phyloP scores from a whole-genome alignment of 2,113 vertebrate genomes.

The Butastur rufipennis region DNA sequence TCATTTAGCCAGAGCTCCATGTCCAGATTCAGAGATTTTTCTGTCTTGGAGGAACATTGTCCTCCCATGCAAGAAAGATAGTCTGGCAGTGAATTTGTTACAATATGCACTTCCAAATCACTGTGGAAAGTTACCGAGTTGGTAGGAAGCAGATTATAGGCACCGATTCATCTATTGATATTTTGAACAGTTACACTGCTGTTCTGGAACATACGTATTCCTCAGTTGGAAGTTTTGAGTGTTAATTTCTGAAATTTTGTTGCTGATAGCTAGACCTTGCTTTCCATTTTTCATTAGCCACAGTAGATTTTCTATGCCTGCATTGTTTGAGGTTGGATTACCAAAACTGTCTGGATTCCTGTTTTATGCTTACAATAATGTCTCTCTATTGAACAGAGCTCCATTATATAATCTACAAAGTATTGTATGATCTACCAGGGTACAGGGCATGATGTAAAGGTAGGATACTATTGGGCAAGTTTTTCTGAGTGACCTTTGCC shows the following conservation, averaged over 20 bases:
- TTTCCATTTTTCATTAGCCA: neutral
- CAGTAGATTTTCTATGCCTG: neutral
- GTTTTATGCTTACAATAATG: neutral
- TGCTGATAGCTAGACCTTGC: neutral
- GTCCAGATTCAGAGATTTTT: neutral
- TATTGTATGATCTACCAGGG: neutral
- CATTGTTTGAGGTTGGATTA: neutral
- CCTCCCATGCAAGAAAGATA: neutral
- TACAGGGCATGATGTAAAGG: neutral
- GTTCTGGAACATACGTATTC: neutral
- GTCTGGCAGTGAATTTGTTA: neutral
- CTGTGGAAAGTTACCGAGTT: neutral
- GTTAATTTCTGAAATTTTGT: neutral
- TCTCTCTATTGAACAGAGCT: neutral
- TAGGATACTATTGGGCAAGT: neutral
- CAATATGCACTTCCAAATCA: neutral
- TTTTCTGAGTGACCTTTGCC: neutral
- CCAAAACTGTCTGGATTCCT: neutral
- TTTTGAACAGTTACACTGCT: neutral
- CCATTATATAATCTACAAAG: neutral
- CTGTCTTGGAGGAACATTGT: neutral
- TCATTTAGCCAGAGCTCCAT: neutral
- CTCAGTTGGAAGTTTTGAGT: neutral
- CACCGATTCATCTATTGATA: neutral
- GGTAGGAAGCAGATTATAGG: neutral